These are phyloP conservation scores for Enteromius viviparus DNA, from an alignment of 2,797 vertebrate genomes.

Conservation along the genomic window DNA sequence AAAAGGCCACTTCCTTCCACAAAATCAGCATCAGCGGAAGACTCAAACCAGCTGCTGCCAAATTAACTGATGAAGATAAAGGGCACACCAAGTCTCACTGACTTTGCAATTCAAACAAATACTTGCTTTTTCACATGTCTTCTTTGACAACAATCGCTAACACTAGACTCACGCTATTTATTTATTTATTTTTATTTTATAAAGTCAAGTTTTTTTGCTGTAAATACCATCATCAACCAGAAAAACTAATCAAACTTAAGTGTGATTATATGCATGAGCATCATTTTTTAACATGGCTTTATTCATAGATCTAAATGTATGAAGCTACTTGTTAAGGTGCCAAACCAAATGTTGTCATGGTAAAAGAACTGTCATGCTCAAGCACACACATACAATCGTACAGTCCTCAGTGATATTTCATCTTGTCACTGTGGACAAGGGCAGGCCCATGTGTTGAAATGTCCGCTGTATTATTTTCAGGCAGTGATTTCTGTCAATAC, in stretches of 20 bases:
- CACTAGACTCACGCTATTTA: too few relatives aligned
- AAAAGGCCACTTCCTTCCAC: slow-evolving; percentile 49
- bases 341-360: background rate
- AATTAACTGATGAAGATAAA: slow-evolving; percentile 44
- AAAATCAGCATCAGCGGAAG: slow-evolving; percentile 34
- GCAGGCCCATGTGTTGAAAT: slow-evolving; percentile 40
- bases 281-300: slow-evolving; percentile 3
- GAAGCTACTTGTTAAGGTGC: slow-evolving; percentile 62
- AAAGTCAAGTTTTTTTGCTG: background rate
- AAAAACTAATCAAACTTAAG: background rate
- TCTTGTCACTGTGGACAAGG: slow-evolving; percentile 50
- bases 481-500: slow-evolving; percentile 54
- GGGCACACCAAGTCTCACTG: background rate
- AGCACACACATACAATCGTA: slow-evolving; percentile 28
- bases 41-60: slow-evolving; percentile 20
- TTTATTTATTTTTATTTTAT: background rate
- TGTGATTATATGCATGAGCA: background rate
- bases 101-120: slow-evolving; percentile 8
- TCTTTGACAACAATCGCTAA: background rate
- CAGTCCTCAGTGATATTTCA: slow-evolving; percentile 40
- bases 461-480: slow-evolving; percentile 52
- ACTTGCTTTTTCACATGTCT: background rate
- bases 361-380: slow-evolving; percentile 24
- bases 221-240: slow-evolving; percentile 25
- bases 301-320: slow-evolving; percentile 43